Percentiles rank a stretch among this genome's conserved stretches.
phyloP scores from a whole-genome alignment of 2,113 vertebrate species.

The Laticauda colubrina region DNA sequence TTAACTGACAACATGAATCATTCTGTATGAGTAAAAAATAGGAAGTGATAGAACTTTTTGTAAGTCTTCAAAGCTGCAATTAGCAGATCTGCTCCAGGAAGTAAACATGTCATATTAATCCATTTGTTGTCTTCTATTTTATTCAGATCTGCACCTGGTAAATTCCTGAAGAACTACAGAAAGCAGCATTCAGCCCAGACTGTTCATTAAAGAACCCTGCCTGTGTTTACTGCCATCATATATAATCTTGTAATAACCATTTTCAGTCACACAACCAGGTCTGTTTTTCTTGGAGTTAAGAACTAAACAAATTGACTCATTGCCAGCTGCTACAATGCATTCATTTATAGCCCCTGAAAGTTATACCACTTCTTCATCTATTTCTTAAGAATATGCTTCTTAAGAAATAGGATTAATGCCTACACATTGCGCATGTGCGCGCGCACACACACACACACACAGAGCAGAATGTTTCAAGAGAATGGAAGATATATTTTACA shows the following conservation, averaged over 20 bases:
- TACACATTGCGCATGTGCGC: not conserved
- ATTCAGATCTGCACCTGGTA: conserved; percentile 58
- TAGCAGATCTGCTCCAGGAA: conserved; percentile 47
- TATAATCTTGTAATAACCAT: conserved; percentile 33
- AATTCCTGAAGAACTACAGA: conserved; percentile 36
- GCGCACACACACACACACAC: no score
- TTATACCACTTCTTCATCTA: not conserved
- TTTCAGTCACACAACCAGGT: conserved; percentile 23
- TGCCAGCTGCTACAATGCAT: conserved; percentile 1
- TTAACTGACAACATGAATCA: conserved; percentile 18
- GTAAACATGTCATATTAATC: conserved; percentile 58
- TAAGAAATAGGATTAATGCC: no score
- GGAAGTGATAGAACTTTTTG: conserved; percentile 22
- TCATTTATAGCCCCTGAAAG: conserved; percentile 1
- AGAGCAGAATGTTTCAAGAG: not conserved
- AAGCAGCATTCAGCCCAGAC: conserved; percentile 41
- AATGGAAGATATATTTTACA: not conserved
- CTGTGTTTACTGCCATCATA: conserved; percentile 22
- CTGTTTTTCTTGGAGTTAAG: conserved; percentile 13
- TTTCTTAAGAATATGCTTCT: not conserved
- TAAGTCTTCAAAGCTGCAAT: conserved; percentile 41
- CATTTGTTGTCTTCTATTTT: conserved; percentile 52
- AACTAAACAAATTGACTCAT: conserved; percentile 15
- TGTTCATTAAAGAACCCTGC: conserved; percentile 31
- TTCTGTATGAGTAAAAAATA: conserved; percentile 27